Conservation (phyloP, 2,797 vertebrate species). For the Myoxocephalus aenaeus region DNA sequence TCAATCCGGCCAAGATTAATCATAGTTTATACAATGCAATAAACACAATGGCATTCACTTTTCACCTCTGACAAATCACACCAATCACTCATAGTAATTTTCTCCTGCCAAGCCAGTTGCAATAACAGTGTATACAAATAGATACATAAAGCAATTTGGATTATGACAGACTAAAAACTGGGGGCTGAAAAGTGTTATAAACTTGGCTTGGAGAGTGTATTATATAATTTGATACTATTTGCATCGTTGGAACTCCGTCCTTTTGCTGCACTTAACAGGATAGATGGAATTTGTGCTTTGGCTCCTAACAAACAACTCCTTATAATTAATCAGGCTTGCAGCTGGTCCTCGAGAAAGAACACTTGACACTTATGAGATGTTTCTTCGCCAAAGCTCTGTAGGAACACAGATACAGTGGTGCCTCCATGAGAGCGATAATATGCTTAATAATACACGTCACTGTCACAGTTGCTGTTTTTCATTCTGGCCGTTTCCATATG, state of each 20-base stretch:
- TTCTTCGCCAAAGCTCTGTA: conserved; percentile 12
- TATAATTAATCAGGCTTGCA: conserved; percentile 33
- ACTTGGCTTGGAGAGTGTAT: conserved; percentile 16
- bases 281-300: conserved; percentile 18
- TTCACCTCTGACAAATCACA: conserved; percentile 6
- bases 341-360: not conserved
- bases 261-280: conserved; percentile 13
- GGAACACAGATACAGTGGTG: conserved; percentile 14
- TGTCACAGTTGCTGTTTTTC: conserved; percentile 51
- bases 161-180: conserved; percentile 19
- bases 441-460: conserved; percentile 48
- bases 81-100: not conserved
- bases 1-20: not conserved
- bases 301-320: conserved; percentile 26
- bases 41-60: not conserved
- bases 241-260: not conserved
- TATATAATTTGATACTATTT: conserved; percentile 28
- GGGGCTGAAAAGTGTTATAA: conserved; percentile 1
- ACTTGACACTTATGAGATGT: not conserved
- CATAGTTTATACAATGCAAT: conserved; percentile 1
- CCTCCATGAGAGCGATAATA: conserved; percentile 56
- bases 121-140: conserved; percentile 33
- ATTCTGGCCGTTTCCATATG: conserved; percentile 22
- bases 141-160: conserved; percentile 19
- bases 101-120: conserved; percentile 5